These are phyloP conservation scores for Caenorhabditis japonica DNA, from an alignment of 2,888 invertebrate genomes.

Conservation along the genomic window DNA sequence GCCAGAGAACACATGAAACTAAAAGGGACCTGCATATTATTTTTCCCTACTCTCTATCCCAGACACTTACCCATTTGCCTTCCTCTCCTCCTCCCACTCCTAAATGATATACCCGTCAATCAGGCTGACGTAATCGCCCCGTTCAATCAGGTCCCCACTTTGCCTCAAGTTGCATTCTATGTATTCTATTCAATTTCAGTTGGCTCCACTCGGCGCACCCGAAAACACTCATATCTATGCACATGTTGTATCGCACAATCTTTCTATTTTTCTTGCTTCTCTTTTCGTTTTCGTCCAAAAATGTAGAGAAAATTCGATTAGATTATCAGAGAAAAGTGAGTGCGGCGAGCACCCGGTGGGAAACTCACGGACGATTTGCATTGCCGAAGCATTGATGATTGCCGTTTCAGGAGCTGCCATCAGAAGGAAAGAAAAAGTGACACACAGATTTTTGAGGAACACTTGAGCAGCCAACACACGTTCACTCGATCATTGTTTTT, in stretches of 20 bases:
- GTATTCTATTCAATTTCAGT: slow-evolving; percentile 3
- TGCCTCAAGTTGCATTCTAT: background rate
- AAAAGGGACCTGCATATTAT: background rate
- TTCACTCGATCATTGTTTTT: slow-evolving; percentile 43
- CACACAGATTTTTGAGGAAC: too few relatives aligned
- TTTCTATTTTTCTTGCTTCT: background rate
- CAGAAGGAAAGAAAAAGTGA: too few relatives aligned
- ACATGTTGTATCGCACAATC: too few relatives aligned
- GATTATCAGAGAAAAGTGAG: background rate
- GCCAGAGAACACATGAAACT: slow-evolving; percentile 9
- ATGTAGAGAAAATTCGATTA: slow-evolving; percentile 1
- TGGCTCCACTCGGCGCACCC: background rate
- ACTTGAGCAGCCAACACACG: background rate
- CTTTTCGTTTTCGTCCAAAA: background rate
- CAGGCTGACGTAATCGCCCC: too few relatives aligned
- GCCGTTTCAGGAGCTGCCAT: slow-evolving; percentile 42
- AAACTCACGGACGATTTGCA: slow-evolving; percentile 55
- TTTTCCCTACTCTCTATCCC: background rate
- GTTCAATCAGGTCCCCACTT: slow-evolving; percentile 7
- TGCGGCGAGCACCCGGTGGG: background rate
- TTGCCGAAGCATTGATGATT: slow-evolving; percentile 48
- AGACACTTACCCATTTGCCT: background rate
- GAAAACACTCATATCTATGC: slow-evolving; percentile 8
- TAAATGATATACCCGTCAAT: slow-evolving; percentile 44
- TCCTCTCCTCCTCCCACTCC: slow-evolving; percentile 9